A percentile compares a stretch with the other conserved stretches of the same genome.
Evolutionary conservation across 2,113 vertebrate genomes (phyloP).

Genomic region (Gobiocypris rarus): DNA sequence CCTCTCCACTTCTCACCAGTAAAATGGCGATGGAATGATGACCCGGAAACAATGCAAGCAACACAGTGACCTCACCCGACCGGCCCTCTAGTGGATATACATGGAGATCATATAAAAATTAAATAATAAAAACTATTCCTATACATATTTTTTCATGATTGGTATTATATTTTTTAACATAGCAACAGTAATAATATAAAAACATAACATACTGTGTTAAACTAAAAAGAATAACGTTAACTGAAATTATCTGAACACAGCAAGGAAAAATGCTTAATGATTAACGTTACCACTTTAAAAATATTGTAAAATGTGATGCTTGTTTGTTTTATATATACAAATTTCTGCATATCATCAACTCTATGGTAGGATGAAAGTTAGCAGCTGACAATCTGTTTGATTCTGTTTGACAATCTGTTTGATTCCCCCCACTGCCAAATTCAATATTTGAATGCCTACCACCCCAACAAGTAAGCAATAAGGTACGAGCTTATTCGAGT

Average conservation of each 20-base stretch:
- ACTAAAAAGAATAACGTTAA: background rate
- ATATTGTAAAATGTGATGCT: background rate
- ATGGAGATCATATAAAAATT: background rate
- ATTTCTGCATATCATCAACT: background rate
- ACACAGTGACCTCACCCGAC: background rate
- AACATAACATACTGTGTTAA: background rate
- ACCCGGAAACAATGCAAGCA: conserved; percentile 28
- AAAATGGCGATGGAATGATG: conserved; percentile 40
- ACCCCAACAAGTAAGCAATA: no score
- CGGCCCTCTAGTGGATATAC: conserved; percentile 8
- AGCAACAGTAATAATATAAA: background rate
- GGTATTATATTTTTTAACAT: background rate
- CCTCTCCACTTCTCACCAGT: conserved; percentile 14
- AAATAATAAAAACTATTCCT: background rate
- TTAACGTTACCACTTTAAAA: background rate
- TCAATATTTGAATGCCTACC: no score
- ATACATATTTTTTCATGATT: background rate
- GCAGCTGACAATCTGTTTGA: no score
- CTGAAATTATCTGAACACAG: background rate
- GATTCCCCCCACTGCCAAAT: background rate
- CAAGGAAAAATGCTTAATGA: background rate
- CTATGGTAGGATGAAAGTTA: background rate
- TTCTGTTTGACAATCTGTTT: background rate
- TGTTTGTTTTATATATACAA: background rate
- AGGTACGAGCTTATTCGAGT: no score